phyloP scores from a whole-genome alignment of 2,888 invertebrate genomes.

The Apodemia mormo region DNA sequence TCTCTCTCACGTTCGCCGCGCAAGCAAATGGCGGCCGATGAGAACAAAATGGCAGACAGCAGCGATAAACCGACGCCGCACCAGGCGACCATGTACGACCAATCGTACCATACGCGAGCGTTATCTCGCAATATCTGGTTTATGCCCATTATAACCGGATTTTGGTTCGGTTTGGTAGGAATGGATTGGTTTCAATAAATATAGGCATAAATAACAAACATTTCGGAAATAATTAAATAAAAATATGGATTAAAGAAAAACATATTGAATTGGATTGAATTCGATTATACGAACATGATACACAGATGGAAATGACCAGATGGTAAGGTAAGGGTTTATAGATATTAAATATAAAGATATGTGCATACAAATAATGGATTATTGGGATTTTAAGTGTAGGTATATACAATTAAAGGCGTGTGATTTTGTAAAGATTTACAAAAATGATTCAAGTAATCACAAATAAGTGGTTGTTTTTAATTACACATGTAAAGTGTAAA shows the following conservation, averaged over 20 bases:
- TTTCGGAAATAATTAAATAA: background rate
- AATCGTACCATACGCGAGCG: conserved; percentile 94
- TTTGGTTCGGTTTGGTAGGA: conserved; percentile 19
- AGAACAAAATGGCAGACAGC: conserved; percentile 94
- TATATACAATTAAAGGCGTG: too few relatives aligned
- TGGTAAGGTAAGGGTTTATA: background rate
- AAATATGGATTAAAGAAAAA: background rate
- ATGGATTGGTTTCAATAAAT: conserved; percentile 10
- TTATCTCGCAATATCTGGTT: conserved; percentile 92
- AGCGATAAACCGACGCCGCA: conserved; percentile 96
- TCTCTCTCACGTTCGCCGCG: conserved; percentile 96
- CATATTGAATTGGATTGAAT: background rate
- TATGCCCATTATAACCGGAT: conserved; percentile 49
- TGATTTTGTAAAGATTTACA: too few relatives aligned
- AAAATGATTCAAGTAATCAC: too few relatives aligned
- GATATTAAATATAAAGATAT: too few relatives aligned
- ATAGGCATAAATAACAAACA: background rate
- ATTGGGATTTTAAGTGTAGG: background rate
- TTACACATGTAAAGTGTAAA: background rate
- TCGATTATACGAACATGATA: background rate
- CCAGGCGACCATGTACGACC: conserved; percentile 99
- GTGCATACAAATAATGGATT: background rate
- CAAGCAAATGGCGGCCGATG: conserved; percentile 96
- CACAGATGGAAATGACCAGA: background rate
- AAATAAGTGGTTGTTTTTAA: background rate